Evolutionary conservation across 2,797 vertebrate genomes (phyloP).

Genomic region (Somateria mollissima): DNA sequence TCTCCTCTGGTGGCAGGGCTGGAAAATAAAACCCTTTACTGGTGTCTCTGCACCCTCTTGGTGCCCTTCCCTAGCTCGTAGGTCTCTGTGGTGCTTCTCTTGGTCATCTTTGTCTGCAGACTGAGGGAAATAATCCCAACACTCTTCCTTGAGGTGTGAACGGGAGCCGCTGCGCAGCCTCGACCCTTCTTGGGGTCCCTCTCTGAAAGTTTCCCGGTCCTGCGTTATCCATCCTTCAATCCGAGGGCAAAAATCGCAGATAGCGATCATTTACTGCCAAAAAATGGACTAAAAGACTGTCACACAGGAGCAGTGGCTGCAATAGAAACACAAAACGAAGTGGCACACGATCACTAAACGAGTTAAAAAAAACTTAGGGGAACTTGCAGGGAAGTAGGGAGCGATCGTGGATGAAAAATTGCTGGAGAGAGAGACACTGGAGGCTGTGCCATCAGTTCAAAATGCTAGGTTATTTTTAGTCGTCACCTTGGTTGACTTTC

Average conservation of each 20-base stretch:
- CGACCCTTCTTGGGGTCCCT: background rate
- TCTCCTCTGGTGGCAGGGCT: background rate
- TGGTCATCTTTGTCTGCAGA: background rate
- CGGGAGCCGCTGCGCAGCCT: background rate
- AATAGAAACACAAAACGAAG: background rate
- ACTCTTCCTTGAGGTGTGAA: background rate
- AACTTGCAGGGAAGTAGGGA: background rate
- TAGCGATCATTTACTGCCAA: background rate
- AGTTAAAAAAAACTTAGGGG: background rate
- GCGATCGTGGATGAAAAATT: background rate
- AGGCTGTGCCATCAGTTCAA: background rate
- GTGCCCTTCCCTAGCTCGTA: background rate
- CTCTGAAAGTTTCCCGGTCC: background rate
- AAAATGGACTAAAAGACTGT: background rate
- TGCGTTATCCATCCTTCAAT: background rate
- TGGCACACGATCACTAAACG: background rate
- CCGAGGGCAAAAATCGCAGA: background rate
- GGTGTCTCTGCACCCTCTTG: background rate
- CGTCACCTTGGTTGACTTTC: slow-evolving; percentile 14
- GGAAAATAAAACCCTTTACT: slow-evolving; percentile 10
- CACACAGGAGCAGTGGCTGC: background rate
- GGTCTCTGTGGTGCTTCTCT: background rate
- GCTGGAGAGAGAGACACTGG: background rate
- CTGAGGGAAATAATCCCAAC: background rate
- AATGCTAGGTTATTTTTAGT: background rate